Evolutionary conservation across 2,113 vertebrate genomes (phyloP).

Genomic region (Entomyzon cyanotis): DNA sequence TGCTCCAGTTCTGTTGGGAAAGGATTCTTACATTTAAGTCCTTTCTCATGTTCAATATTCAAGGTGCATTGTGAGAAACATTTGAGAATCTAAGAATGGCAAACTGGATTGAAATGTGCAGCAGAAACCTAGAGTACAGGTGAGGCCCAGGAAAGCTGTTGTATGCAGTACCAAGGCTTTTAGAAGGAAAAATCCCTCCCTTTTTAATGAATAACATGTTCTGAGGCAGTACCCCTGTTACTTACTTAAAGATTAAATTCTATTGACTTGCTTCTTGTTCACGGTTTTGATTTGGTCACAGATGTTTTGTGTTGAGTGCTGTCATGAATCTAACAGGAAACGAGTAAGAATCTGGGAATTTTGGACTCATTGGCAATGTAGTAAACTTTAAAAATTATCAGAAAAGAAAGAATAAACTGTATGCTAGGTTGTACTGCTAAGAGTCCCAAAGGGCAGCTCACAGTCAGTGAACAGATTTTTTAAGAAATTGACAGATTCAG

Average conservation of each 20-base stretch:
- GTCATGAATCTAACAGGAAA: not conserved
- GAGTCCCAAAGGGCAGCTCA: not conserved
- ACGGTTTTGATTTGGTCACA: not conserved
- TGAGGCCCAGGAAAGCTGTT: not conserved
- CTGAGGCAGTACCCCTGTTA: not conserved
- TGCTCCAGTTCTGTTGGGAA: not conserved
- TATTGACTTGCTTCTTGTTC: not conserved
- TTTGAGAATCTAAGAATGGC: not conserved
- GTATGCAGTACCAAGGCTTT: not conserved
- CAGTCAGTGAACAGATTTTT: not conserved
- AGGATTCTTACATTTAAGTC: not conserved
- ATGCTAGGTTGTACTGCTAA: not conserved
- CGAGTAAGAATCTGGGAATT: not conserved
- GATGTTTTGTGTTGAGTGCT: not conserved
- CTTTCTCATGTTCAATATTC: not conserved
- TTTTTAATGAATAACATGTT: not conserved
- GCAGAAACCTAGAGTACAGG: not conserved
- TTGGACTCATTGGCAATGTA: not conserved
- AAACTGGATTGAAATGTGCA: not conserved
- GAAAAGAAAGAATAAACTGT: not conserved
- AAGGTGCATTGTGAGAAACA: not conserved
- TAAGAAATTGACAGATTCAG: not conserved
- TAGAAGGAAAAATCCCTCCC: not conserved
- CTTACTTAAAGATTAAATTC: not conserved
- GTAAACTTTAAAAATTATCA: not conserved